Conservation (phyloP, 1,140 invertebrate species). For the Neelides sp. region DNA sequence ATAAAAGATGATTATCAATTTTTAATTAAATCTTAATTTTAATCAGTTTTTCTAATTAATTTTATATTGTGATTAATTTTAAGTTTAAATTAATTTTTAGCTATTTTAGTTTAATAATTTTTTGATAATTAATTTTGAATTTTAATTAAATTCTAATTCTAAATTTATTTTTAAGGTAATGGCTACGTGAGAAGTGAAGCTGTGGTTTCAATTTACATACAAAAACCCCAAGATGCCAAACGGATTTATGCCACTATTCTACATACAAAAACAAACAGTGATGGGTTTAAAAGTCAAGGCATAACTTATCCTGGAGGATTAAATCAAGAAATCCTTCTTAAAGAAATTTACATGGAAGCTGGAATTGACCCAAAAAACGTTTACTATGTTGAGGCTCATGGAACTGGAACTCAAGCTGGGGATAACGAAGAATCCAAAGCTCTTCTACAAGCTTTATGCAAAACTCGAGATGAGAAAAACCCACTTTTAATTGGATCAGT, state of each 20-base stretch:
- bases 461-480: slow-evolving; percentile 37
- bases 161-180: no score
- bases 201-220: slow-evolving; percentile 41
- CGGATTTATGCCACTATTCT: slow-evolving; percentile 44
- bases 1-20: no score
- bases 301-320: slow-evolving; percentile 37
- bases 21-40: no score
- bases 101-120: no score
- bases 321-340: slow-evolving; percentile 40
- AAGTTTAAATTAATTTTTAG: no score
- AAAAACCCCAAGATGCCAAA: slow-evolving; percentile 38
- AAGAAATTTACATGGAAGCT: slow-evolving; percentile 41
- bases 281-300: slow-evolving; percentile 40
- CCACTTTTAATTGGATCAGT: slow-evolving; percentile 44
- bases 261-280: slow-evolving; percentile 45
- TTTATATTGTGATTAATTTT: no score
- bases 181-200: slow-evolving; percentile 46
- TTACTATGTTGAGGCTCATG: slow-evolving; percentile 46
- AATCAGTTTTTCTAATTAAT: no score
- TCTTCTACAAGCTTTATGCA: slow-evolving; percentile 40
- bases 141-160: no score
- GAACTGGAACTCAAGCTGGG: slow-evolving; percentile 45
- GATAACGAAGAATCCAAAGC: slow-evolving; percentile 33
- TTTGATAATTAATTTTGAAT: no score
- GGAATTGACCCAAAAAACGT: slow-evolving; percentile 39